phyloP scores from a whole-genome alignment of 2,888 invertebrate species.

The Phanerotoma sp. region DNA sequence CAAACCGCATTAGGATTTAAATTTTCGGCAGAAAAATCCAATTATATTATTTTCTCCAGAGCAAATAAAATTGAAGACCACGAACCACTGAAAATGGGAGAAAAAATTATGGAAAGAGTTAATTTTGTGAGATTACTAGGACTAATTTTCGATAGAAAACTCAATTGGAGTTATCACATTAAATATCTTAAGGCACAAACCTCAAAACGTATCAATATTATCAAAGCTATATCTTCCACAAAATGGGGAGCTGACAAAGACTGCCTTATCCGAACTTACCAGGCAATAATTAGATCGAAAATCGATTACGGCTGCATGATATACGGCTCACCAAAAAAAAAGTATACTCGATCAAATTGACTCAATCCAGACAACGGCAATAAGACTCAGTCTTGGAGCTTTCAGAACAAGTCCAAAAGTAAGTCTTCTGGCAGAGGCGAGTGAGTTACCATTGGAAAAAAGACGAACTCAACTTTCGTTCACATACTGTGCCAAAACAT shows the following conservation, averaged over 20 bases:
- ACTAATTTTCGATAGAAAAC: slow-evolving; percentile 21
- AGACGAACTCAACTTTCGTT: no score
- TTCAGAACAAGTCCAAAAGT: slow-evolving; percentile 16
- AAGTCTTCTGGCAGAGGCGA: slow-evolving; percentile 9
- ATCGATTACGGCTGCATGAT: slow-evolving; percentile 26
- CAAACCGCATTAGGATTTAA: slow-evolving; percentile 15
- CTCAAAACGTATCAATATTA: slow-evolving; percentile 3
- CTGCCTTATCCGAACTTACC: slow-evolving; percentile 20
- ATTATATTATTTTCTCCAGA: slow-evolving; percentile 8
- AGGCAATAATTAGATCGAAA: slow-evolving; percentile 25
- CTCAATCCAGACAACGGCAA: slow-evolving; percentile 17
- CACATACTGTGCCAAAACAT: no score
- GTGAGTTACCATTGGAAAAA: slow-evolving; percentile 18
- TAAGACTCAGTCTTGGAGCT: slow-evolving; percentile 20
- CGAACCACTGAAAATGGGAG: not conserved
- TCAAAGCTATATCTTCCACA: slow-evolving; percentile 16
- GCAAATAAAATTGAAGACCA: not conserved
- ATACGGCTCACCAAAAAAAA: slow-evolving; percentile 22
- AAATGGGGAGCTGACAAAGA: slow-evolving; percentile 22
- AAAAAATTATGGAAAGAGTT: not conserved
- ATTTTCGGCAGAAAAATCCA: slow-evolving; percentile 14
- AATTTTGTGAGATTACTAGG: slow-evolving; percentile 15
- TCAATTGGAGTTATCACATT: slow-evolving; percentile 23
- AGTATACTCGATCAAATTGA: slow-evolving; percentile 2
- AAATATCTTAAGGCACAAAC: slow-evolving; percentile 12